Evolutionary conservation across 2,888 invertebrate genomes (phyloP).

Genomic region (Pyrgus malvae): DNA sequence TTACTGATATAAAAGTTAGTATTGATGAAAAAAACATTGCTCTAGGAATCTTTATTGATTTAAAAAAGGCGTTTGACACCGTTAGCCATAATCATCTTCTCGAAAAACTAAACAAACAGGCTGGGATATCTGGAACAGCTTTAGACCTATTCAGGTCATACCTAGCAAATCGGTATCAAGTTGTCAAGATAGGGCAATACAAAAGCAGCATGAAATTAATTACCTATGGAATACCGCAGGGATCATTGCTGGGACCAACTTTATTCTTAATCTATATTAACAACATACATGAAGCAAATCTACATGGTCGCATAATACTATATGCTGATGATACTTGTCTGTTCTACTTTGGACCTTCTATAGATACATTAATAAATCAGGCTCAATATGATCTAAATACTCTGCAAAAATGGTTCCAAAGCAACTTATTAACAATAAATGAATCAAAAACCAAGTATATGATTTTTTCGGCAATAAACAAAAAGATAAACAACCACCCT

Average conservation of each 20-base stretch:
- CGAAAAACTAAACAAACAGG: not conserved
- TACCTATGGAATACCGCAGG: slow-evolving; percentile 2
- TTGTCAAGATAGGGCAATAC: slow-evolving; percentile 1
- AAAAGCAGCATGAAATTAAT: not conserved
- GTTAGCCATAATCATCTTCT: not conserved
- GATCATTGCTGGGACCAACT: not conserved
- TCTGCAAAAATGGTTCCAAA: not conserved
- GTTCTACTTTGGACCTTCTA: slow-evolving; percentile 13
- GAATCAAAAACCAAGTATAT: slow-evolving; percentile 20
- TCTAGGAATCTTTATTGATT: slow-evolving; percentile 23
- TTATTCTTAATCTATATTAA: slow-evolving; percentile 9
- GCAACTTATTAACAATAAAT: not conserved
- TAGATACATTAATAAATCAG: slow-evolving; percentile 1
- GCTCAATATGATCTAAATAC: not conserved
- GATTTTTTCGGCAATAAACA: slow-evolving; percentile 19
- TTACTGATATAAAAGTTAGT: slow-evolving; percentile 5
- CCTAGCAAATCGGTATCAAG: slow-evolving; percentile 13
- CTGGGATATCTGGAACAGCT: slow-evolving; percentile 2
- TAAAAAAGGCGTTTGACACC: no score
- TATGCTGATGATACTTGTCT: slow-evolving; percentile 23
- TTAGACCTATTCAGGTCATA: slow-evolving; percentile 20
- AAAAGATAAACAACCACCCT: slow-evolving; percentile 1
- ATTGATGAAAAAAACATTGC: slow-evolving; percentile 17
- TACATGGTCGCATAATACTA: slow-evolving; percentile 5
- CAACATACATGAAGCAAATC: slow-evolving; percentile 3